A percentile compares a stretch with the other conserved stretches of the same genome.
Evolutionary conservation across 2,888 invertebrate genomes (phyloP).

Genomic region (Meteorus cinctellus): DNA sequence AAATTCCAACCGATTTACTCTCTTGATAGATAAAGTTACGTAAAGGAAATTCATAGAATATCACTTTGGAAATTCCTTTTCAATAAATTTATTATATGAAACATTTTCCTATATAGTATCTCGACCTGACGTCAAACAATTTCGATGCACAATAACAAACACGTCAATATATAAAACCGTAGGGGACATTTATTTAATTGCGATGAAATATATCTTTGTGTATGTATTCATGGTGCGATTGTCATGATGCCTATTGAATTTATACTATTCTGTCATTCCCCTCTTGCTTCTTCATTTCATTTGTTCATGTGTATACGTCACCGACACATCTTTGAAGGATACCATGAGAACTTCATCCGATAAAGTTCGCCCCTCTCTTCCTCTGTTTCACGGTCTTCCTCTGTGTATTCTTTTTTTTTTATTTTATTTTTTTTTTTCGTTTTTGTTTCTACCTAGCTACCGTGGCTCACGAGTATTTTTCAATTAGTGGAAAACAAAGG

Average conservation of each 20-base stretch:
- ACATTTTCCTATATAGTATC: too few species aligned
- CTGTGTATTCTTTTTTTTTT: not conserved
- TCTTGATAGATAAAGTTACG: too few species aligned
- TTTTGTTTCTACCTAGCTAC: constrained; percentile 43
- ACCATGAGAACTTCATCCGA: constrained; percentile 42
- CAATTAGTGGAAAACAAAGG: constrained; percentile 64
- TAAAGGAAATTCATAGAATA: too few species aligned
- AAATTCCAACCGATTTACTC: too few species aligned
- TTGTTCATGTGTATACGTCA: constrained; percentile 36
- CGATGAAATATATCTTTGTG: not conserved
- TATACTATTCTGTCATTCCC: constrained; percentile 8
- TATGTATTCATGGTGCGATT: not conserved
- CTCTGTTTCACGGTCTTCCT: too few species aligned
- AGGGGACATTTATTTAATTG: not conserved
- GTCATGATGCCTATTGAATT: constrained; percentile 7
- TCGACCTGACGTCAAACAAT: too few species aligned
- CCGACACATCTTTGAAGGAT: constrained; percentile 49
- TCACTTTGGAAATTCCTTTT: too few species aligned
- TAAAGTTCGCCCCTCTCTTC: constrained; percentile 41
- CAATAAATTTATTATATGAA: too few species aligned
- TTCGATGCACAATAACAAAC: not conserved
- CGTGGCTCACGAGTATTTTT: constrained; percentile 60
- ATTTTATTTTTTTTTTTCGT: constrained; percentile 11
- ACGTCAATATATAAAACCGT: not conserved
- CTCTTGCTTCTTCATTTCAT: constrained; percentile 8